Evolutionary conservation across 2,888 invertebrate species (phyloP).

Genomic region (Leptogaster cylindrica): DNA sequence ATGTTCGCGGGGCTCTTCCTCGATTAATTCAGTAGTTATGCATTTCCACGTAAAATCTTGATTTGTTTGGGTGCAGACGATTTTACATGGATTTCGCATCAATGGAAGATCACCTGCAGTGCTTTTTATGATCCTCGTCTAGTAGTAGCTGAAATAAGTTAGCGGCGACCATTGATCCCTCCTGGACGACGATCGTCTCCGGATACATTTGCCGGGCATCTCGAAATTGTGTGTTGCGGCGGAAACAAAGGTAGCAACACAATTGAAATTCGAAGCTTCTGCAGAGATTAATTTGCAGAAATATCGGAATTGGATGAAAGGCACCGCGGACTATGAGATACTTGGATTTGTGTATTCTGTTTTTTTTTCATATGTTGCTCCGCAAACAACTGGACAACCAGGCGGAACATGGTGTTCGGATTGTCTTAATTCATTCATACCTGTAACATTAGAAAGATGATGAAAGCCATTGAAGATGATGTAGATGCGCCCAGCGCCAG

Average conservation of each 20-base stretch:
- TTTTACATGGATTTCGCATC: background rate
- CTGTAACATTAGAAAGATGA: slow-evolving; percentile 42
- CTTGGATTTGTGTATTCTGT: slow-evolving; percentile 16
- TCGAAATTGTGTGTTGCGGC: background rate
- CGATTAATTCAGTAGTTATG: too few relatives aligned
- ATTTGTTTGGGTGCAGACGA: slow-evolving; percentile 14
- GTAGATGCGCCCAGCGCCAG: slow-evolving; percentile 4
- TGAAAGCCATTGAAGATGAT: slow-evolving; percentile 41
- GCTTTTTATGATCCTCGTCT: background rate
- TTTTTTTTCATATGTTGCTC: background rate
- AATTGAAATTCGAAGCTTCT: slow-evolving; percentile 38
- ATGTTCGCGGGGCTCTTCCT: too few relatives aligned
- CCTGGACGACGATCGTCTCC: background rate
- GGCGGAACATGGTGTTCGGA: background rate
- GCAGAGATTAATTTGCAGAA: slow-evolving; percentile 40
- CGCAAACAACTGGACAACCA: background rate
- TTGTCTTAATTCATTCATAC: slow-evolving; percentile 32
- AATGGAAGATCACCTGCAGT: background rate
- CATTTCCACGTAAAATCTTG: slow-evolving; percentile 26
- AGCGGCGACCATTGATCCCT: background rate
- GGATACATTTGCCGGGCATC: background rate
- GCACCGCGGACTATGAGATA: slow-evolving; percentile 3
- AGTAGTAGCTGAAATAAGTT: too few relatives aligned
- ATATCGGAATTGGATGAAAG: slow-evolving; percentile 20
- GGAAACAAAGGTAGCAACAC: slow-evolving; percentile 29